phyloP scores from a whole-genome alignment of 2,888 invertebrate species.

The Dolichomitus sp. region DNA sequence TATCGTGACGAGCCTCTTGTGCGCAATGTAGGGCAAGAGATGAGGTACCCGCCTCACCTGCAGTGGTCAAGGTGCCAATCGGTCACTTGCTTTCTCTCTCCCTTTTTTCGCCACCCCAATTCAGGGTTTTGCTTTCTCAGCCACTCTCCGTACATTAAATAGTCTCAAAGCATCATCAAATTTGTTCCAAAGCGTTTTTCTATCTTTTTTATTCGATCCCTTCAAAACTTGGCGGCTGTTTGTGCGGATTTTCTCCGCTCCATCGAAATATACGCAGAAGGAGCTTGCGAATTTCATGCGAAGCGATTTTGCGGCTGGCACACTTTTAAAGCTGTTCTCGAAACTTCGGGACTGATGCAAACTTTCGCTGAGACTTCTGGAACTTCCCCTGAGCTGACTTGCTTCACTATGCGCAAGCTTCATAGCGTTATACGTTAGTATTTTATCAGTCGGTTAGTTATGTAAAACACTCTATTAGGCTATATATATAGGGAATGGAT shows the following conservation, averaged over 20 bases:
- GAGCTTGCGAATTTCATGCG: conserved; percentile 21
- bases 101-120: no score
- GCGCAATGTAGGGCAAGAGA: conserved; percentile 85
- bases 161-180: neutral
- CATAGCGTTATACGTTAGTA: conserved; percentile 20
- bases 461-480: neutral
- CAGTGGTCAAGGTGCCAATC: conserved; percentile 66
- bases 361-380: neutral
- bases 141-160: conserved; percentile 10
- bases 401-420: neutral
- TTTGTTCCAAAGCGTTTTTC: neutral
- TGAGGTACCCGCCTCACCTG: conserved; percentile 81
- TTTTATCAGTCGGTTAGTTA: conserved; percentile 14
- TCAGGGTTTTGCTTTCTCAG: neutral
- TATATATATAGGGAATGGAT: neutral
- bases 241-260: neutral
- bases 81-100: conserved; percentile 45
- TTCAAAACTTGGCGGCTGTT: neutral
- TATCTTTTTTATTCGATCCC: neutral
- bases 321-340: conserved; percentile 7
- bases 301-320: conserved; percentile 26
- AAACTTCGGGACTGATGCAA: neutral
- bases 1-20: conserved; percentile 85
- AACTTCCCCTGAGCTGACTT: neutral
- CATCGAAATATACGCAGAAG: neutral